Evolutionary conservation across 2,113 vertebrate species (phyloP), one percentile per base, ranked within the genome.

Genomic region (Carettochelys insculpta): DNA sequence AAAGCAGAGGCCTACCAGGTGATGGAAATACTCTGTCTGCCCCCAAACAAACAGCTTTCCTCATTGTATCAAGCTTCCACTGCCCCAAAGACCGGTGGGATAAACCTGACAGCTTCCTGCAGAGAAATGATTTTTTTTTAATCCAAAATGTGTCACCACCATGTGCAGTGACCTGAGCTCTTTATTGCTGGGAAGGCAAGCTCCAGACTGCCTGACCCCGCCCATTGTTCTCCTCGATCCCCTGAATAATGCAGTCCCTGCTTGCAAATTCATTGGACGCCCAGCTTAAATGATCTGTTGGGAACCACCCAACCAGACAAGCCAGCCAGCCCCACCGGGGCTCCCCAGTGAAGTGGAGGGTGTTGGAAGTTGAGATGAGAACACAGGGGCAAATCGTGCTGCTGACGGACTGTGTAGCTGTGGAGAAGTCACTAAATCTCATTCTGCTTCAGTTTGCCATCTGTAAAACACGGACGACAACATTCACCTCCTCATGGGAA

Each of bases 361-460:
- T 80, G 11, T 5, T 68, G 11, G 10, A 51, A 20, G 61, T 10
- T 45, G 61, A 87, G 87, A 79, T 19, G 79, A 71, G 25, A 34
- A 77, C 1, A 27, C 48, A 34, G 5, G 7, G 22, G 65, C 9
- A 38, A 27, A 4, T 3, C 20, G 1, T 43, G 75, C 25, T 4
- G 2, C n/a, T 22, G 38, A 79, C 79, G 56, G 51, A 51, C 29
- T 56, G 79, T n/a, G 34, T 61, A 29, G 53, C 8, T 0, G 0
- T 1, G 2, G 47, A 16, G 16, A 5, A 51, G 22, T 54, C 76
- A 47, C 51, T 83, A 65, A 83, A 75, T 52, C 48, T 19, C n/a
- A 22, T 22, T 68, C 61, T 38, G 61, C 61, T n/a, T 68, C n/a
- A 38, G 61, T 68, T 38, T 68, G 11, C 34, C 31, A 22, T 5